Evolutionary conservation across 2,888 invertebrate species (phyloP).

Genomic region (Ectobius pallidus): DNA sequence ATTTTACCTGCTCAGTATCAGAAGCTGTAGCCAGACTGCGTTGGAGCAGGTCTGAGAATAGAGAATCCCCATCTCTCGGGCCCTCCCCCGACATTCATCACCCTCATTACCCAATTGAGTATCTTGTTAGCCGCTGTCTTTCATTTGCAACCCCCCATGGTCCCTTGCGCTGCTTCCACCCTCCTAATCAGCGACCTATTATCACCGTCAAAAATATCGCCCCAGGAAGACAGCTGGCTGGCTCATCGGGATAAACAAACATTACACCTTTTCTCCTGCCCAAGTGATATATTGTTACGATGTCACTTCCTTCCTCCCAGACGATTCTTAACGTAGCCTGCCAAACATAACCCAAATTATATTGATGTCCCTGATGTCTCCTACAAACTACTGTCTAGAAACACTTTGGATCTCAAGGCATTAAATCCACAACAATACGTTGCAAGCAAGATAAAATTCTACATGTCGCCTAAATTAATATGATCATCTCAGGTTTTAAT

Average conservation of each 20-base stretch:
- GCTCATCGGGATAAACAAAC: constrained; percentile 17
- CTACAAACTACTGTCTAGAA: too few relatives aligned
- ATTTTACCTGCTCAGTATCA: too few relatives aligned
- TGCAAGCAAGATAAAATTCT: too few relatives aligned
- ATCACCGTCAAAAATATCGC: constrained; percentile 23
- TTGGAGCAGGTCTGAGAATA: not conserved
- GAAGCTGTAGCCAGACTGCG: not conserved
- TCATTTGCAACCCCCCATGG: constrained; percentile 26
- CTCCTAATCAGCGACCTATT: constrained; percentile 28
- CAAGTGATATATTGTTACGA: constrained; percentile 6
- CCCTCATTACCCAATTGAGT: constrained; percentile 37
- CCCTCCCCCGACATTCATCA: too few relatives aligned
- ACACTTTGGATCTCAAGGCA: too few relatives aligned
- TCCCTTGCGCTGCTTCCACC: not conserved
- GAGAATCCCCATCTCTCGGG: not conserved
- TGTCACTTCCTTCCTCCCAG: too few relatives aligned
- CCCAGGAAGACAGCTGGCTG: constrained; percentile 22
- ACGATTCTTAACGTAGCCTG: too few relatives aligned
- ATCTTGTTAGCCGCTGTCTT: constrained; percentile 22
- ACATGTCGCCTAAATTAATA: too few relatives aligned
- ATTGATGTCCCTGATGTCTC: too few relatives aligned
- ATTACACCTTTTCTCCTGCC: not conserved
- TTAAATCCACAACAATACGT: too few relatives aligned
- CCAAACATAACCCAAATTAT: too few relatives aligned
- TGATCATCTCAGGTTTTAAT: too few relatives aligned